Evolutionary conservation across 2,888 invertebrate genomes (phyloP), one percentile per base, ranked within the genome.

Genomic region (Spisula subtruncata): DNA sequence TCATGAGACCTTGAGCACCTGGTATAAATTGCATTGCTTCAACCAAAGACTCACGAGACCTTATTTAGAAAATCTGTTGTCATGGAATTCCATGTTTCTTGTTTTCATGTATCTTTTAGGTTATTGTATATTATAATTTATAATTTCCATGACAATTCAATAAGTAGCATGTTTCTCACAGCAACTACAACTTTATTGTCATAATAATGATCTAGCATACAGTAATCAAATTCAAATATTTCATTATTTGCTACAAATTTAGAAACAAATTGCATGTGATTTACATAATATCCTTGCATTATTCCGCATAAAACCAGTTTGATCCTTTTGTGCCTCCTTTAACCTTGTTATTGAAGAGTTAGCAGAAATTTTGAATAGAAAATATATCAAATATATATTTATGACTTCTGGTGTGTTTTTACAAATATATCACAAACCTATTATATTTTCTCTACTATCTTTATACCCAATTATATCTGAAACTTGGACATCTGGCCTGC

Each of bases 181-280:
- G 60, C 25, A 25, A 20, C 12, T 66, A 25, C 60, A 66, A 66
- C 60, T 66, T 66, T 25, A 66, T n/a, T 66, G 60, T 25, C 75
- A 32, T 75, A 75, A 75, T 75, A 75, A 75, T 32, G 35, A 75
- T 32, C n/a, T n/a, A 75, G 32, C 35, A 18, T 14, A 75, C 29
- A 4, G 32, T 35, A 75, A 75, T 75, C 75, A 75, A 75, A 75
- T 35, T 75, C 32, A 35, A 75, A 75, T 75, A 75, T 75, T 75
- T 75, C 75, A 75, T 75, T 75, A 35, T 75, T 75, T 32, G 18
- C 75, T 25, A 14, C 35, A 35, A 75, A 75, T 35, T 75, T 75
- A 32, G 75, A 75, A 35, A 66, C 60, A 66, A 66, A 66, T 66
- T 66, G 60, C n/a, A 66, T 25, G 60, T n/a, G n/a, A 66, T 66